Percentiles rank a stretch among this genome's conserved stretches.
These are phyloP conservation scores for Taurulus bubalis DNA, from an alignment of 2,113 vertebrate species.

Conservation along the genomic window DNA sequence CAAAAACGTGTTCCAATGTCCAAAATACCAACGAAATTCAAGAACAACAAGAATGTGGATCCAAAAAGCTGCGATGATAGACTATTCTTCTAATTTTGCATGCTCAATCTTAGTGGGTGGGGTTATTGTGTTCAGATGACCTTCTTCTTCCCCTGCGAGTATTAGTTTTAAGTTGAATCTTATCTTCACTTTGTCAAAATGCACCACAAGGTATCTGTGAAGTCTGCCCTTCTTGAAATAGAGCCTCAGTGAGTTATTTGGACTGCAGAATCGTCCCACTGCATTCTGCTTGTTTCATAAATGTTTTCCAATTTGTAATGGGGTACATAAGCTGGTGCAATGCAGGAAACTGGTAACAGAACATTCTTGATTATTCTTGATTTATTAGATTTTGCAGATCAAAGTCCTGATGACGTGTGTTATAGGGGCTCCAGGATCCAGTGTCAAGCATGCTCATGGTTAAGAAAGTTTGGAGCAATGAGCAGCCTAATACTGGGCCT, in stretches of 20 bases:
- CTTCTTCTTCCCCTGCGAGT: neutral
- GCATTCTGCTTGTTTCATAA: neutral
- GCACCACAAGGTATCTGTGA: neutral
- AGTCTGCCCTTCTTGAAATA: neutral
- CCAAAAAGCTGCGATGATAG: neutral
- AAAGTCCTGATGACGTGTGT: neutral
- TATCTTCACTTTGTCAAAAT: slow-evolving; percentile 7
- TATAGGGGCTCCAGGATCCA: neutral
- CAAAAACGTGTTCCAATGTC: neutral
- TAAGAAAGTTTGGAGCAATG: no score
- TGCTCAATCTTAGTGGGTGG: neutral
- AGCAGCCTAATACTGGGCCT: slow-evolving; percentile 52
- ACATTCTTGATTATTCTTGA: neutral
- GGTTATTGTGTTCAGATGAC: neutral
- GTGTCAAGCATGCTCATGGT: slow-evolving; percentile 37
- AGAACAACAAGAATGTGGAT: neutral
- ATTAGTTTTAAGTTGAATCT: neutral
- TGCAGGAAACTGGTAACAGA: neutral
- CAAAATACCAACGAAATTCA: neutral
- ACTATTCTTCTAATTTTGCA: neutral
- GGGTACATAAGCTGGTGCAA: neutral
- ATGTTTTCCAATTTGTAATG: neutral
- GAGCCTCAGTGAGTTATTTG: slow-evolving; percentile 16
- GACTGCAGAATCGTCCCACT: neutral
- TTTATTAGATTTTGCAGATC: neutral